A percentile compares a stretch with the other conserved stretches of the same genome.
Conservation (phyloP, 2,113 vertebrate genomes). For the Clarias macrocephalus region DNA sequence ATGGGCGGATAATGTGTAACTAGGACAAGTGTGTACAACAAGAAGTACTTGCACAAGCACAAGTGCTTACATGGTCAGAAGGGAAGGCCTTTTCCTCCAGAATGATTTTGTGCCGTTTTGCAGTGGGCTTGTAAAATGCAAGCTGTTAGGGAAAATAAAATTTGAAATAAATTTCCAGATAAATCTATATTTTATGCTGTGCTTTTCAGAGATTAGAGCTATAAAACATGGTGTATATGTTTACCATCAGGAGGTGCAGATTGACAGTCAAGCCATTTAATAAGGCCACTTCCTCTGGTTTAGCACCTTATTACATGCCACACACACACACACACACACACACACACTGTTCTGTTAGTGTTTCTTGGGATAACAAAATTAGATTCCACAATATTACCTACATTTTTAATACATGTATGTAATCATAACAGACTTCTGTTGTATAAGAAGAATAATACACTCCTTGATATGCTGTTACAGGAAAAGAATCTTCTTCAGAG, state of each 20-base stretch:
- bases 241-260: constrained; percentile 90
- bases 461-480: background rate
- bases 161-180: background rate
- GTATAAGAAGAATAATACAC: background rate
- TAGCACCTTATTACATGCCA: constrained; percentile 59
- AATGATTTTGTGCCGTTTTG: constrained; percentile 85
- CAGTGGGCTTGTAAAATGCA: constrained; percentile 91
- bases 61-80: constrained; percentile 88
- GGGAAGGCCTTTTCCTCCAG: constrained; percentile 92
- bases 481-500: background rate
- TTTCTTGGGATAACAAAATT: background rate
- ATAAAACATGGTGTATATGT: background rate
- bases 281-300: constrained; percentile 72
- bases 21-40: no score
- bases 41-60: no score
- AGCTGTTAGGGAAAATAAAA: constrained; percentile 72
- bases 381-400: background rate
- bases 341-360: background rate
- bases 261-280: constrained; percentile 95
- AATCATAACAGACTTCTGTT: background rate
- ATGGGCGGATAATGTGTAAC: background rate
- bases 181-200: background rate
- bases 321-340: constrained; percentile 20
- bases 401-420: background rate
- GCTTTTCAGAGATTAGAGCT: background rate